phyloP scores from a whole-genome alignment of 2,797 vertebrate species.

The Sparidentex hasta region DNA sequence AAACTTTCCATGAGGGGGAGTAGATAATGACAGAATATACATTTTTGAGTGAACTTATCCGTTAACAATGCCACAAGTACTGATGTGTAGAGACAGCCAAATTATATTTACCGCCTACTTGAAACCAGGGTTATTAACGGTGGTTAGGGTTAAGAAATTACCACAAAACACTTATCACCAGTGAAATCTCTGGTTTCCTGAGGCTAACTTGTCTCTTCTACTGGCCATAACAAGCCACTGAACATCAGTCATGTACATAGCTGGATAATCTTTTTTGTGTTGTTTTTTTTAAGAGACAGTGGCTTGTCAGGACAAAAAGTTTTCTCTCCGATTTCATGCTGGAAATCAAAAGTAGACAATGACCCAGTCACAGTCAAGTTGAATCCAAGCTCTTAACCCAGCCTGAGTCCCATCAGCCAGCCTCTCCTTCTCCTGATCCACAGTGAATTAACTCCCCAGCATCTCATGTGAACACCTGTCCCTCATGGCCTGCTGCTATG shows the following conservation, averaged over 20 bases:
- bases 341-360: constrained; percentile 25
- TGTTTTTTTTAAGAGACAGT: neutral
- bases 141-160: neutral
- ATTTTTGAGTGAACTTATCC: too few species aligned
- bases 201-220: neutral
- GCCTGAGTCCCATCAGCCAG: constrained; percentile 38
- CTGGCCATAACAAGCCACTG: neutral
- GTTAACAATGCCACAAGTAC: neutral
- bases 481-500: constrained; percentile 77
- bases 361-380: constrained; percentile 21
- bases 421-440: constrained; percentile 47
- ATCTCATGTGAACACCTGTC: constrained; percentile 79
- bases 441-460: constrained; percentile 57
- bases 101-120: neutral
- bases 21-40: too few species aligned
- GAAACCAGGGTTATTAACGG: neutral
- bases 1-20: too few species aligned
- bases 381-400: constrained; percentile 32
- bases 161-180: neutral
- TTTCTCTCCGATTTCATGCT: neutral
- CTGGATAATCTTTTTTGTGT: neutral
- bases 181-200: constrained; percentile 3
- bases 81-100: neutral
- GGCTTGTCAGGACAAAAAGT: neutral
- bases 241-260: neutral